Evolutionary conservation across 2,113 vertebrate genomes (phyloP), one percentile per base, ranked within the genome.

Genomic region (Dipodomys ordii): DNA sequence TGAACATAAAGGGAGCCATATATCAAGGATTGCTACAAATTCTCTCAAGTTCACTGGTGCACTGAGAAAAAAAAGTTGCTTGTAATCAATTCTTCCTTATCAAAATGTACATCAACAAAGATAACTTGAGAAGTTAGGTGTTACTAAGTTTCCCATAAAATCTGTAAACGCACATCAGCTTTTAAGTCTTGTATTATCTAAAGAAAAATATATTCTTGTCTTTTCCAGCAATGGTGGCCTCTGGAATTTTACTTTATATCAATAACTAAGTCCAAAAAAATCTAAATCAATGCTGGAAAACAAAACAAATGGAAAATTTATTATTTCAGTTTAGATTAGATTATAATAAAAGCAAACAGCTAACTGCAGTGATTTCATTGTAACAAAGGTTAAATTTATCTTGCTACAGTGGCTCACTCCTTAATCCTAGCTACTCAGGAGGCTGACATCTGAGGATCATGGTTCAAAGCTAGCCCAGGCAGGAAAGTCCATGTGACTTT

Each of bases 1-100:
- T 76, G 62, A 89, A 78, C 73, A 44, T 74, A 83, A 22, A 74
- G 3, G 30, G 69, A 71, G 27, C 3, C 4, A 27, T 87, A 88
- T 88, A 88, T 83, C 68, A 80, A 79, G 23, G 19, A 74, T 19
- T 72, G 74, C 64, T 76, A 77, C 49, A 84, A 79, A 94, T 87
- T 85, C 23, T 89, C 62, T 22, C 44, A 35, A 22, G 72, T n/a
- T 35, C 44, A 53, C 3, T 57, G 25, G 73, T 16, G 11, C 69
- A 35, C 19, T 92, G 35, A 16, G 10, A 81, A 80, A 88, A 94
- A 57, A 20, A 60, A 64, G 7, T 30, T 83, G 10, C 86, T 77
- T 72, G 10, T 67, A 74, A 28, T 86, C 78, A 84, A 27, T 84
- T 81, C 10, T 86, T 79, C 80, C 12, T 82, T 35, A 80, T 73